phyloP scores from a whole-genome alignment of 35 echinoderm and acorn worm species.

The Ptychodera flava region DNA sequence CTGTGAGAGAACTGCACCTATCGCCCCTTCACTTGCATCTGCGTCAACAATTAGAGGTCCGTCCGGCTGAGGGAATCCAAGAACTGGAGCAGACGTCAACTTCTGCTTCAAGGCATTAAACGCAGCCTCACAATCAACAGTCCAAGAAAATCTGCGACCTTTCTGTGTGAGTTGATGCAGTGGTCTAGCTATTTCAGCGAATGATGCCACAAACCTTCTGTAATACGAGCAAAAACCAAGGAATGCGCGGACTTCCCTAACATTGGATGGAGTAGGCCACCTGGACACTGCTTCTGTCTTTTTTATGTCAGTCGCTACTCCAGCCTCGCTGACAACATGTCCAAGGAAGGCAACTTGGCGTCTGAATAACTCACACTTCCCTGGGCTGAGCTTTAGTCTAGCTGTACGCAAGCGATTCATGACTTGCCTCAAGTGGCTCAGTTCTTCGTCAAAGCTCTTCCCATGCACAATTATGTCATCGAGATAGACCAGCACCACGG shows the following conservation, averaged over 20 bases:
- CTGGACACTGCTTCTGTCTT: conserved; percentile 27
- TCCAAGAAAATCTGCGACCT: conserved; percentile 21
- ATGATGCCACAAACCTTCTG: conserved; percentile 8
- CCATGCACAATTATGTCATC: conserved; percentile 45
- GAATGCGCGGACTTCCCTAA: neutral
- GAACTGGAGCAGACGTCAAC: conserved; percentile 5
- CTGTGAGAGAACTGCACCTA: conserved; percentile 57
- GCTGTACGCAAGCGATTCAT: conserved; percentile 17
- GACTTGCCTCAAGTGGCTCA: conserved; percentile 12
- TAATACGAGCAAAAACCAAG: conserved; percentile 45
- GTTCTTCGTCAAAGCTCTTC: conserved; percentile 29
- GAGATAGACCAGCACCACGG: conserved; percentile 31
- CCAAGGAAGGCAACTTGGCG: conserved; percentile 33
- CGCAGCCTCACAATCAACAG: conserved; percentile 21
- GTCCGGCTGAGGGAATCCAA: conserved; percentile 28
- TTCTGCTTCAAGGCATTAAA: neutral
- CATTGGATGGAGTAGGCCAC: conserved; percentile 27
- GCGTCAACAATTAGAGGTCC: conserved; percentile 35
- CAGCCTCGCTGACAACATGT: conserved; percentile 41
- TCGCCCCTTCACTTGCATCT: conserved; percentile 37
- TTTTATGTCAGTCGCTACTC: conserved; percentile 22
- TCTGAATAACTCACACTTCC: conserved; percentile 33
- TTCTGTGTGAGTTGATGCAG: conserved; percentile 16
- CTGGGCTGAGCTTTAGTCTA: conserved; percentile 40
- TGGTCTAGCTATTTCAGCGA: conserved; percentile 6